Evolutionary conservation across 2,888 invertebrate genomes (phyloP).

Genomic region (Xanthia icteritia): DNA sequence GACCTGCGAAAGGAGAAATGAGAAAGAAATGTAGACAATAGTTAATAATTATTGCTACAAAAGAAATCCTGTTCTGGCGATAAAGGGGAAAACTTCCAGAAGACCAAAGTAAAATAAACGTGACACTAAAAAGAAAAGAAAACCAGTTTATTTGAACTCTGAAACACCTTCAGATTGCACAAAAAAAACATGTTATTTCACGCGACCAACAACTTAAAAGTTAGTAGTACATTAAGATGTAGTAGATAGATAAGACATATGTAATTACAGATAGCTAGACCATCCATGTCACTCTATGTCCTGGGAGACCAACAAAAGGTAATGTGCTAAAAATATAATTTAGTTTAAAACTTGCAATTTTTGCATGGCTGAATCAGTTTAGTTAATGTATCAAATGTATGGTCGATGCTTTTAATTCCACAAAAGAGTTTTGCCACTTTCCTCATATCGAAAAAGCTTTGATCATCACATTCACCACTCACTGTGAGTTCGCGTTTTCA

Average conservation of each 20-base stretch:
- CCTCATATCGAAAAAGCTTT: neutral
- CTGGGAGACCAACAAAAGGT: neutral
- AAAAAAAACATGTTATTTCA: constrained; percentile 28
- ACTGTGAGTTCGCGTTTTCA: neutral
- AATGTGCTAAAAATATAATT: neutral
- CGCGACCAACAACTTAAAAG: neutral
- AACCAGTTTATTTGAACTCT: neutral
- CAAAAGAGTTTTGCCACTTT: neutral
- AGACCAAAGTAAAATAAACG: neutral
- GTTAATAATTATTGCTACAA: no score
- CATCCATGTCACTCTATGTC: neutral
- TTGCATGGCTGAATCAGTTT: neutral
- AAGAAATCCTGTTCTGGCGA: neutral
- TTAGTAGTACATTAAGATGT: neutral
- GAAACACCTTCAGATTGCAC: neutral
- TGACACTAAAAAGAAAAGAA: neutral
- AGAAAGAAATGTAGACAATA: no score
- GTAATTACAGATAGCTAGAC: constrained; percentile 5
- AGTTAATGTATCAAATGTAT: neutral
- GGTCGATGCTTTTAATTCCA: neutral
- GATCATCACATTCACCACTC: neutral
- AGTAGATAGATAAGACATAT: constrained; percentile 6
- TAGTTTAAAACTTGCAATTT: neutral
- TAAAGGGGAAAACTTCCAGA: neutral
- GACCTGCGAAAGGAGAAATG: no score